Percentiles rank a stretch among this genome's conserved stretches.
These are phyloP conservation scores for Notoglanidium macrostoma DNA, from an alignment of 2,797 vertebrate species.

Conservation along the genomic window DNA sequence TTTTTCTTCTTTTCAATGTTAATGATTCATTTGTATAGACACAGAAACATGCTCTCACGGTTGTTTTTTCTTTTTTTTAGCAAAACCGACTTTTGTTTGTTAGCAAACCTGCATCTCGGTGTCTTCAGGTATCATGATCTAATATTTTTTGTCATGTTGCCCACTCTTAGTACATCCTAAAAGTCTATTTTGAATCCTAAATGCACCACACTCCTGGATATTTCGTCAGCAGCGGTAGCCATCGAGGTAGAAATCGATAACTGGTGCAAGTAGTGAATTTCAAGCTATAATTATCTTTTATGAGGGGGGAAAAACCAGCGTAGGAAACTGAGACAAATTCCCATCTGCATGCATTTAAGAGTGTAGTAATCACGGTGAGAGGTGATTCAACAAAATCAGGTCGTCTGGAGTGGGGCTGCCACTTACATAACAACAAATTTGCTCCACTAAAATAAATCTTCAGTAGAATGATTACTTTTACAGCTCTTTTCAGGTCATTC, in stretches of 20 bases:
- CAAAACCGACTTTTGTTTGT: neutral
- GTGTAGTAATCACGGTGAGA: slow-evolving; percentile 33
- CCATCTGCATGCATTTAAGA: slow-evolving; percentile 44
- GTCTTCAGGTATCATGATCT: neutral
- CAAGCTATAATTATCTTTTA: slow-evolving; percentile 43
- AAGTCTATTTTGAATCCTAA: neutral
- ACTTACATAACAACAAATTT: slow-evolving; percentile 27
- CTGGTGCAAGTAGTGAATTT: slow-evolving; percentile 27
- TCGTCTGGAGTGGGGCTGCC: slow-evolving; percentile 21
- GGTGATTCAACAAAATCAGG: slow-evolving; percentile 36
- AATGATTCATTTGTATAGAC: neutral
- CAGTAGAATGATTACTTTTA: slow-evolving; percentile 5
- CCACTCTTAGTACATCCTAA: neutral
- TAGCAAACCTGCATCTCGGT: neutral
- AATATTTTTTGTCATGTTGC: neutral
- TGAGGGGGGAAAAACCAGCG: neutral
- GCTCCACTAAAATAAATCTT: slow-evolving; percentile 22
- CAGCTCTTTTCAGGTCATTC: neutral
- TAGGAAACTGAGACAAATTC: slow-evolving; percentile 31
- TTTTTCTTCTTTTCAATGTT: no score
- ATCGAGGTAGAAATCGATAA: slow-evolving; percentile 32
- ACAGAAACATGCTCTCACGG: neutral
- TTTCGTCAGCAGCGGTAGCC: slow-evolving; percentile 16
- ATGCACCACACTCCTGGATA: neutral
- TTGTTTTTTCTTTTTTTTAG: neutral